Evolutionary conservation across 2,797 vertebrate genomes (phyloP).

Genomic region (Emydoidea blandingii): DNA sequence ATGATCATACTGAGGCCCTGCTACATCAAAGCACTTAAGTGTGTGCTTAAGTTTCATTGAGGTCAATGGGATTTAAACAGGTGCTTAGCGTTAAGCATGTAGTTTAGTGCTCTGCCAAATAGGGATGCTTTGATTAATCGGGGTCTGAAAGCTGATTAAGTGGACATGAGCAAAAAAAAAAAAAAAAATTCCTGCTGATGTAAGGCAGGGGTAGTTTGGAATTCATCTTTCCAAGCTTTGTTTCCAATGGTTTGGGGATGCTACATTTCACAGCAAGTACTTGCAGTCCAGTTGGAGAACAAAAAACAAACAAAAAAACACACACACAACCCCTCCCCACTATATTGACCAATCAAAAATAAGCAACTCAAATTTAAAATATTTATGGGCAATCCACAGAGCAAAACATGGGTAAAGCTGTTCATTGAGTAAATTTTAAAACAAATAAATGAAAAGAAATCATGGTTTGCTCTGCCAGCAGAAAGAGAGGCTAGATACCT

Average conservation of each 20-base stretch:
- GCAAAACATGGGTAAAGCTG: neutral
- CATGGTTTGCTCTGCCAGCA: fast-evolving
- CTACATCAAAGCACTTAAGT: neutral
- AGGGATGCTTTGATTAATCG: neutral
- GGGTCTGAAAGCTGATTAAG: neutral
- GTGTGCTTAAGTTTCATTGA: neutral
- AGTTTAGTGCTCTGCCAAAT: neutral
- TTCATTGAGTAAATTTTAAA: neutral
- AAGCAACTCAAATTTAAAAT: neutral
- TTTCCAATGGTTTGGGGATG: neutral
- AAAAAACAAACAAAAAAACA: neutral
- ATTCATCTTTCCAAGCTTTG: neutral
- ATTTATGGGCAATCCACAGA: constrained; percentile 17
- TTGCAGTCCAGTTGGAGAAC: neutral
- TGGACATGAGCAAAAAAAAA: too few relatives aligned
- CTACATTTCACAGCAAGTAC: neutral
- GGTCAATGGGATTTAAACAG: neutral
- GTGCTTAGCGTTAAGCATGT: neutral
- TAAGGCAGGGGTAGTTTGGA: neutral
- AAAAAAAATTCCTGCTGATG: neutral
- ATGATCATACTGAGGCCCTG: neutral
- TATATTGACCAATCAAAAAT: neutral
- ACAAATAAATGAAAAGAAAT: neutral
- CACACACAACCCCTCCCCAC: too few relatives aligned
- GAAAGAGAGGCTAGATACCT: neutral